Conservation (phyloP, 2,888 invertebrate genomes). For the Punctoribates punctum region DNA sequence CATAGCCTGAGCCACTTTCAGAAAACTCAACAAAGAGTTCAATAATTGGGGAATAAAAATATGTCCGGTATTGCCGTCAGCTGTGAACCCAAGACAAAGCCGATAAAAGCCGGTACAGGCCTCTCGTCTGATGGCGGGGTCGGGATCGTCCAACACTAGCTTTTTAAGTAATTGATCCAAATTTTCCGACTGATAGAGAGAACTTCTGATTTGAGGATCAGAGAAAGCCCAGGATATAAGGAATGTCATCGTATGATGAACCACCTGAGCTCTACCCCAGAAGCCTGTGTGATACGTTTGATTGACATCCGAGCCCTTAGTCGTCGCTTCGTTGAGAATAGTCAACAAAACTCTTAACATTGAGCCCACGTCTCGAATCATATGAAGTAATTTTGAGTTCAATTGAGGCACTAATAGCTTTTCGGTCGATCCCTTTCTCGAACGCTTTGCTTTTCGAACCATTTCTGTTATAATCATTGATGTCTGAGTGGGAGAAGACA, state of each 20-base stretch:
- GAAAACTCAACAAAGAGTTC: conserved; percentile 72
- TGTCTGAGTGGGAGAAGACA: background rate
- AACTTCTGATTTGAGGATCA: conserved; percentile 70
- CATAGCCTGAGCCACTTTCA: conserved; percentile 81
- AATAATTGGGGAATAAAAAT: conserved; percentile 66
- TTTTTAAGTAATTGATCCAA: conserved; percentile 73
- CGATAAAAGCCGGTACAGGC: conserved; percentile 88
- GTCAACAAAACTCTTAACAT: conserved; percentile 79
- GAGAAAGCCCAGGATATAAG: conserved; percentile 90
- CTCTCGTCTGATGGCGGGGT: conserved; percentile 83
- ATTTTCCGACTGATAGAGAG: conserved; percentile 69
- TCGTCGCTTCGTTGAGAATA: conserved; percentile 79
- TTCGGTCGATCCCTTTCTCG: conserved; percentile 59
- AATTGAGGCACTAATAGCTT: conserved; percentile 67
- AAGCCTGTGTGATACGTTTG: conserved; percentile 80
- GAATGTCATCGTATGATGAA: conserved; percentile 86
- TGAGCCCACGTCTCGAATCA: conserved; percentile 73
- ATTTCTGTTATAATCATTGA: conserved; percentile 44
- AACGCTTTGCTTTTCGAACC: conserved; percentile 49
- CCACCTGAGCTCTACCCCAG: conserved; percentile 86
- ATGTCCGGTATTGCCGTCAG: conserved; percentile 54
- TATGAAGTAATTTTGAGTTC: conserved; percentile 66
- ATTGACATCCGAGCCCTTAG: conserved; percentile 68
- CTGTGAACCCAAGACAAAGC: conserved; percentile 66
- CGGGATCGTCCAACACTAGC: conserved; percentile 83